These are phyloP conservation scores for Nasonovia ribisnigri DNA, from an alignment of 2,888 invertebrate species.

Conservation along the genomic window DNA sequence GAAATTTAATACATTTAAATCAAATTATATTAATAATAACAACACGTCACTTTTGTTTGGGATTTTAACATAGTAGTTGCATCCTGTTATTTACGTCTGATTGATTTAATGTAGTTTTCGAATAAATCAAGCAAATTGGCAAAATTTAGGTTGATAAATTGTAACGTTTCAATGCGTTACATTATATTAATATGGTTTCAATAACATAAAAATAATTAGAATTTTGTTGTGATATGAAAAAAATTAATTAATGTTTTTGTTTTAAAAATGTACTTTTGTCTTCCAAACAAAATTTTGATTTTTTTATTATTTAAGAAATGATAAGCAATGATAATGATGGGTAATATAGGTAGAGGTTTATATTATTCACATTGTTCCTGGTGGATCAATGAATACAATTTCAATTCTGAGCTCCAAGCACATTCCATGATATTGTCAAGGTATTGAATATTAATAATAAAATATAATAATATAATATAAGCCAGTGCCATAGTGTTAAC, in stretches of 20 bases:
- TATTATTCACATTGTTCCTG: not conserved
- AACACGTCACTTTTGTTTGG: not conserved
- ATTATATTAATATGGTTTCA: not conserved
- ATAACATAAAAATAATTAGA: not conserved
- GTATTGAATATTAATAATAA: not conserved
- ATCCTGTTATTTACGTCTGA: not conserved
- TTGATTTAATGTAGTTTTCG: not conserved
- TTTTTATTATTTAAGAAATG: conserved; percentile 11
- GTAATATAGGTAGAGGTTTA: not conserved
- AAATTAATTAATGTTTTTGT: not conserved
- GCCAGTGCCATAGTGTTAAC: not conserved
- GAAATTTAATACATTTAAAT: not conserved
- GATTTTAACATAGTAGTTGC: not conserved
- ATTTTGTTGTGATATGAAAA: not conserved
- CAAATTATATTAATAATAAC: not conserved
- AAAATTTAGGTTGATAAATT: not conserved
- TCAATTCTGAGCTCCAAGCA: not conserved
- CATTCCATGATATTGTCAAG: not conserved
- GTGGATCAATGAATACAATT: not conserved
- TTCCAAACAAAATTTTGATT: not conserved
- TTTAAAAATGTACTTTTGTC: not conserved
- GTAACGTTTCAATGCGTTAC: not conserved
- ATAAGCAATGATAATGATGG: not conserved
- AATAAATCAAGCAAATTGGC: not conserved
- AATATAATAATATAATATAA: not conserved